A percentile compares a stretch with the other conserved stretches of the same genome.
phyloP scores from a whole-genome alignment of 2,888 invertebrate genomes.

The Alsophila aescularia region DNA sequence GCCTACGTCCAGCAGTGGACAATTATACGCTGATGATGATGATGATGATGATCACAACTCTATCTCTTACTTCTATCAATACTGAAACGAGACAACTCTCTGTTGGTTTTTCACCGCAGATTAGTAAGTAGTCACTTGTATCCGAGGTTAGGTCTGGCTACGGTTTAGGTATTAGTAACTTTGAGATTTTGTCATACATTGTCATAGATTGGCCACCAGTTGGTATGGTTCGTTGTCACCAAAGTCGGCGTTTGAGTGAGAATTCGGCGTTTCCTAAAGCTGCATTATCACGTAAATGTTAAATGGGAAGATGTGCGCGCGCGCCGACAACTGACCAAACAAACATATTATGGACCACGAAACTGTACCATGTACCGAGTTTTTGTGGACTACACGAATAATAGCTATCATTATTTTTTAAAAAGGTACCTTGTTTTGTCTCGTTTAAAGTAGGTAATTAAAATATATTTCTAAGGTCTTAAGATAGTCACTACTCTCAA shows the following conservation, averaged over 20 bases:
- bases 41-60: no score
- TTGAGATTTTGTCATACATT: constrained; percentile 16
- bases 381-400: background rate
- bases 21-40: no score
- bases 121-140: background rate
- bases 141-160: constrained; percentile 3
- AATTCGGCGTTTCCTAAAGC: constrained; percentile 70
- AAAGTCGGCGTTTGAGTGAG: constrained; percentile 53
- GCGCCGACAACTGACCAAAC: constrained; percentile 65
- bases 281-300: constrained; percentile 72
- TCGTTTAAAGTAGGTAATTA: no score
- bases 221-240: constrained; percentile 56
- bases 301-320: constrained; percentile 64
- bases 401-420: no score
- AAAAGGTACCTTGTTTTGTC: no score
- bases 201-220: constrained; percentile 20
- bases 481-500: no score
- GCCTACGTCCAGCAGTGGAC: no score
- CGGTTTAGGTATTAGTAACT: constrained; percentile 8
- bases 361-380: constrained; percentile 55
- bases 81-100: background rate
- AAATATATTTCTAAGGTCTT: no score
- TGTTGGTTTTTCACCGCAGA: background rate
- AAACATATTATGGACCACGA: constrained; percentile 46
- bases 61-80: background rate